Evolutionary conservation across 2,797 vertebrate genomes (phyloP), one percentile per base, ranked within the genome.

Genomic region (Sebastes kiyomatsui): DNA sequence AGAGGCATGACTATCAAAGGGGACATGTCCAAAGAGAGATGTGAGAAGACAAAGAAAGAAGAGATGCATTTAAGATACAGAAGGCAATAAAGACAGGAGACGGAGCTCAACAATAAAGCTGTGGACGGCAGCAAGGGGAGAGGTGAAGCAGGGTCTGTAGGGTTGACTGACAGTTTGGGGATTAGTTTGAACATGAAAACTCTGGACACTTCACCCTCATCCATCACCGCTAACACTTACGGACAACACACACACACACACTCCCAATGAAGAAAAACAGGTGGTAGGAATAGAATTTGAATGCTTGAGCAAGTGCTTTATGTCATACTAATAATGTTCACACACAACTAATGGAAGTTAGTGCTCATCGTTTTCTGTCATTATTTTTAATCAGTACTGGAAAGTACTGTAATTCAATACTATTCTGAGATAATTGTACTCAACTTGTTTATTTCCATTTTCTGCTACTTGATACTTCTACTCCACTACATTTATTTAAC

Each of bases 121-220:
- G 60, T 20, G 28, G 38, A 10, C 4, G 64, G 59, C 52, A 62
- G 61, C 5, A n/a, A 38, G 56, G 56, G n/a, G 54, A 54, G 49
- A 61, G 67, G 32, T 78, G 71, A 77, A 33, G 77, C 59, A 32
- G 64, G 78, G 72, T 82, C 79, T 60, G 64, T 52, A 22, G 62
- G 75, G 68, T 18, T 87, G 81, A 79, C 52, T 84, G 80, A 88
- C 71, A 72, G 74, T 65, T 59, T 66, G 61, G 55, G 70, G 62
- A 89, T 84, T 69, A 72, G 62, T 86, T 84, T 75, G 5, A 86
- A 66, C 81, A 74, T 75, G 54, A 77, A 66, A 68, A 54, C 77
- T 70, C 55, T 71, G 58, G 56, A 79, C 72, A 56, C 69, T 68
- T 67, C 58, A 72, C 69, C 71, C 82, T 79, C 64, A 64, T 70